phyloP scores from a whole-genome alignment of 2,113 vertebrate genomes.

The Psettodes erumei region DNA sequence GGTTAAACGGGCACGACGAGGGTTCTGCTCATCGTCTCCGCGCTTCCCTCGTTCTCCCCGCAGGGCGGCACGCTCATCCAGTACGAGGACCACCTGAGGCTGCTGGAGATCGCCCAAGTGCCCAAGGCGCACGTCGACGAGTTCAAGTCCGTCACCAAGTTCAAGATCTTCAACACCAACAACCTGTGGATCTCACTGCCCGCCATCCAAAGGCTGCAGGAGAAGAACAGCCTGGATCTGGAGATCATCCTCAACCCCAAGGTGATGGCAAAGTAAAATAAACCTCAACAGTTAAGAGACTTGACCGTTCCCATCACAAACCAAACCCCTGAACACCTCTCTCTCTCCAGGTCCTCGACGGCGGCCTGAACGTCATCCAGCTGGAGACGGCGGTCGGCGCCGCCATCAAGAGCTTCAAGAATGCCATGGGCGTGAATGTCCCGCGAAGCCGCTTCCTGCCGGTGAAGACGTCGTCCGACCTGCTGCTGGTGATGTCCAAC shows the following conservation, averaged over 20 bases:
- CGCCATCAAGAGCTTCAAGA: constrained; percentile 96
- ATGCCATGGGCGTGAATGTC: constrained; percentile 95
- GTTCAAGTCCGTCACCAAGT: constrained; percentile 98
- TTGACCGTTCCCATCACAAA: background rate
- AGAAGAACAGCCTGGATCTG: constrained; percentile 91
- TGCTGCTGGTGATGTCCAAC: constrained; percentile 97
- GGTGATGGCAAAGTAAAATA: constrained; percentile 73
- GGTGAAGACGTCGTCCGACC: constrained; percentile 96
- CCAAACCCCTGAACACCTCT: background rate
- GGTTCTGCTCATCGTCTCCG: background rate
- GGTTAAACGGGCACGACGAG: background rate
- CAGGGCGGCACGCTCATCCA: constrained; percentile 97
- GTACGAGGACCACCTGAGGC: constrained; percentile 92
- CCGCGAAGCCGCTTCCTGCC: constrained; percentile 98
- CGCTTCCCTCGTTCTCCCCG: background rate
- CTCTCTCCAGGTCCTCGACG: constrained; percentile 89
- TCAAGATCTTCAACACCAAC: constrained; percentile 99
- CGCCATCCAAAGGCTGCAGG: constrained; percentile 92
- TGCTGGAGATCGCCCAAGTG: constrained; percentile 98
- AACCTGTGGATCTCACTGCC: constrained; percentile 97
- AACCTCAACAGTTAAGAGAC: background rate
- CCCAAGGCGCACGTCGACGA: constrained; percentile 96
- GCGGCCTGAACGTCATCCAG: constrained; percentile 96
- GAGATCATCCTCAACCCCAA: constrained; percentile 99
- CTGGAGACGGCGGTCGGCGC: constrained; percentile 97